Conservation (phyloP, 2,888 invertebrate genomes). For the Agrypnus murinus region DNA sequence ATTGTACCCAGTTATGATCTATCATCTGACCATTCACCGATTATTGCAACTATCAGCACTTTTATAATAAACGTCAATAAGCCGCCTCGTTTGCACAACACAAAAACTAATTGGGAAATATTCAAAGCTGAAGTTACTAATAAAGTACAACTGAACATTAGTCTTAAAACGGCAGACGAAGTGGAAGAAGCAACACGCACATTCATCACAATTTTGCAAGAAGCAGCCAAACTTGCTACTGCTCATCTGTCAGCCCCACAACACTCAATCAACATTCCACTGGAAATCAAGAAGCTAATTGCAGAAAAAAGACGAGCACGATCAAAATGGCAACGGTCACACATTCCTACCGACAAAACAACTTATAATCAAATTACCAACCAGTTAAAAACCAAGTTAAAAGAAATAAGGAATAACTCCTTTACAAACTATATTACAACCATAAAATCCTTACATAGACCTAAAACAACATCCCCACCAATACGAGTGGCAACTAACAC, state of each 20-base stretch:
- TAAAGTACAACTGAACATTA: neutral
- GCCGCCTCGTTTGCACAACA: conserved; percentile 27
- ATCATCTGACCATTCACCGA: neutral
- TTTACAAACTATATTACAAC: conserved; percentile 17
- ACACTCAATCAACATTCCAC: conserved; percentile 29
- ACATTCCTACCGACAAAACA: conserved; percentile 47
- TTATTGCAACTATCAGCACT: conserved; percentile 43
- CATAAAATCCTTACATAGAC: too few species aligned
- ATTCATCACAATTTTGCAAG: neutral
- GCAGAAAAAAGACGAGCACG: conserved; percentile 26
- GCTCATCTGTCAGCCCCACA: neutral
- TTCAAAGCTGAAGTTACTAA: neutral
- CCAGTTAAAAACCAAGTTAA: conserved; percentile 20
- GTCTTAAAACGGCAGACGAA: neutral
- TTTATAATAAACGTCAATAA: conserved; percentile 34
- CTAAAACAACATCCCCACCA: too few species aligned
- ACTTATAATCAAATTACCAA: conserved; percentile 37
- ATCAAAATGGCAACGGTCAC: conserved; percentile 44
- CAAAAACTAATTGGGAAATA: conserved; percentile 32
- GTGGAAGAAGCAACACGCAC: conserved; percentile 1
- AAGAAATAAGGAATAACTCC: neutral
- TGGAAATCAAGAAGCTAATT: conserved; percentile 36
- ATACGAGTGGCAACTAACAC: too few species aligned
- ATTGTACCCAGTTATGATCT: neutral
- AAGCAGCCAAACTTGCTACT: conserved; percentile 9